phyloP scores from a whole-genome alignment of 1,140 invertebrate species.

The Ectropis grisescens region DNA sequence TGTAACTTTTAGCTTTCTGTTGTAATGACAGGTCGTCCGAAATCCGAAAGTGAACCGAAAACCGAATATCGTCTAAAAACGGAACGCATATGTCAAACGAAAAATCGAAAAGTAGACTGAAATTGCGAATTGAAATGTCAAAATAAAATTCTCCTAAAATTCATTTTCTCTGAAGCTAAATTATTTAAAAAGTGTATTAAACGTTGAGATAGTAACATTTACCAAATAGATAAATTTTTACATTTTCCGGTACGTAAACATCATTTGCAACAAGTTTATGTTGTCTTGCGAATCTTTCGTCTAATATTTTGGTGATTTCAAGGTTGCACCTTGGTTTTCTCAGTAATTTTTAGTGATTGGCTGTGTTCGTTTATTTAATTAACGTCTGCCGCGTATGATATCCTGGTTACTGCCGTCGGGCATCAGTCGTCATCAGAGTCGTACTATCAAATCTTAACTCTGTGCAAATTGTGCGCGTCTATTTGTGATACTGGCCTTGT shows the following conservation, averaged over 20 bases:
- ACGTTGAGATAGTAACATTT: no score
- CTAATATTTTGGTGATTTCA: slow-evolving; percentile 33
- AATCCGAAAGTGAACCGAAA: no score
- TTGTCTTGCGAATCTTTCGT: no score
- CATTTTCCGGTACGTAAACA: slow-evolving; percentile 32
- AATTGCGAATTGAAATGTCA: slow-evolving; percentile 3
- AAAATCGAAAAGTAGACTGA: slow-evolving; percentile 20
- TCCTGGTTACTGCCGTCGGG: no score
- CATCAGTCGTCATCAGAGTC: no score
- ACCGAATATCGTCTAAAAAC: no score
- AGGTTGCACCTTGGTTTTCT: slow-evolving; percentile 40
- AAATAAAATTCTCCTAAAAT: slow-evolving; percentile 7
- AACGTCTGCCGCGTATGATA: slow-evolving; percentile 23
- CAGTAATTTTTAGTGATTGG: slow-evolving; percentile 33
- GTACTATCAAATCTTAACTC: no score
- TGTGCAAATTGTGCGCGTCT: no score
- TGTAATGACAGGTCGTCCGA: no score
- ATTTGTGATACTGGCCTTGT: slow-evolving; percentile 41
- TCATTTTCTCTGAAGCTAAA: slow-evolving; percentile 2
- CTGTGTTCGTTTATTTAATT: slow-evolving; percentile 54
- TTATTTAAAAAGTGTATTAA: slow-evolving; percentile 6
- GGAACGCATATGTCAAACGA: slow-evolving; percentile 25
- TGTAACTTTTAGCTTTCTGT: no score
- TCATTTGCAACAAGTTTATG: not conserved
- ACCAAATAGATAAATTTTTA: slow-evolving; percentile 12